Evolutionary conservation across 1,140 invertebrate species (phyloP).

Genomic region (Drosophila ambigua): DNA sequence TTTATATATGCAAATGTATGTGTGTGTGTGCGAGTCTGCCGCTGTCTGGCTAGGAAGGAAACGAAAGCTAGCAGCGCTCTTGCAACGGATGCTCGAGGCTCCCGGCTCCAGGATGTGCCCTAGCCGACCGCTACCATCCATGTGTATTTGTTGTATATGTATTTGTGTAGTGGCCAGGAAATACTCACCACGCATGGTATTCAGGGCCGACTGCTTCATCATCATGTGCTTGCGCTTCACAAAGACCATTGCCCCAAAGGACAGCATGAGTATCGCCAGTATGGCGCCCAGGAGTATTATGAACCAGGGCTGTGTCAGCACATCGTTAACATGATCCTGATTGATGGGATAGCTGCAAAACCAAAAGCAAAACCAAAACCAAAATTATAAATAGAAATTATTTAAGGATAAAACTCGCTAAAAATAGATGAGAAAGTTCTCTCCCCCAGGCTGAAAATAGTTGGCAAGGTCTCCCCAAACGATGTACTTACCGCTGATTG

Average conservation of each 20-base stretch:
- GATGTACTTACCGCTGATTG: conserved; percentile 80
- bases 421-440: conserved; percentile 18
- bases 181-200: conserved; percentile 81
- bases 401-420: not conserved
- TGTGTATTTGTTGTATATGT: not conserved
- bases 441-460: no score
- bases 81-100: conserved; percentile 52
- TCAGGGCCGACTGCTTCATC: conserved; percentile 83
- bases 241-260: conserved; percentile 88
- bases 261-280: conserved; percentile 88
- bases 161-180: conserved; percentile 7
- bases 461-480: no score
- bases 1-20: conserved; percentile 75
- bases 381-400: conserved; percentile 40
- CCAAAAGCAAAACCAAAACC: conserved; percentile 25
- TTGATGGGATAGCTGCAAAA: conserved; percentile 85
- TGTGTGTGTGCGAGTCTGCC: conserved; percentile 39
- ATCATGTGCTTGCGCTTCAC: conserved; percentile 84
- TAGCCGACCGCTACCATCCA: not conserved
- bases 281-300: conserved; percentile 89
- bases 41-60: conserved; percentile 62
- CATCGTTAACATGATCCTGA: conserved; percentile 85
- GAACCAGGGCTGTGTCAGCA: conserved; percentile 89
- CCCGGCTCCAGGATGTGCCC: conserved; percentile 10
- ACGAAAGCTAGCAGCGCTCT: conserved; percentile 49